phyloP scores from a whole-genome alignment of 2,113 vertebrate species.

The Chaetops frenatus region DNA sequence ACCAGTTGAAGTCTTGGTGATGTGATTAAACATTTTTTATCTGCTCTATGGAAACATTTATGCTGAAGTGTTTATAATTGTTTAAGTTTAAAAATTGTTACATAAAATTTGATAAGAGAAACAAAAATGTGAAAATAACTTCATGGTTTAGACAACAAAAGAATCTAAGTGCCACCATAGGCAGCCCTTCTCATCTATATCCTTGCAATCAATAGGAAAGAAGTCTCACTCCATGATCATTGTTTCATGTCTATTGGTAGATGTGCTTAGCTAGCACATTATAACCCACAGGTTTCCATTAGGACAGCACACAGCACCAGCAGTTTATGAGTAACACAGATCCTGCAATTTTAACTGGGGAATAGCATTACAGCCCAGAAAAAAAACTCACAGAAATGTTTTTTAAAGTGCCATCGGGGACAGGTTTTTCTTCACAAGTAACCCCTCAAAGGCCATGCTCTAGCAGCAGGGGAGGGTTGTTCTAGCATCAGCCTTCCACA shows the following conservation, averaged over 20 bases:
- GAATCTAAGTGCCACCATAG: neutral
- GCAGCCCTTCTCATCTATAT: neutral
- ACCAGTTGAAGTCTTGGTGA: neutral
- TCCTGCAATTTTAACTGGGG: neutral
- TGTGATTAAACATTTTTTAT: conserved; percentile 11
- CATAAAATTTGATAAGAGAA: neutral
- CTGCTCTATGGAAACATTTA: neutral
- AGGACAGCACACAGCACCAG: conserved; percentile 15
- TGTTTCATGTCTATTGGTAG: neutral
- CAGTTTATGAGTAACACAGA: neutral
- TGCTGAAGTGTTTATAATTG: neutral
- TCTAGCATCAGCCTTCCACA: neutral
- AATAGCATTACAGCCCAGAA: neutral
- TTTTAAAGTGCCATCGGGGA: neutral
- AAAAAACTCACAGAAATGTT: neutral
- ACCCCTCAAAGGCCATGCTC: neutral
- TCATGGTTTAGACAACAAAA: neutral
- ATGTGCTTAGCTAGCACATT: conserved; percentile 49
- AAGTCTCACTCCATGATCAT: neutral
- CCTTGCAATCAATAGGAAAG: conserved; percentile 21
- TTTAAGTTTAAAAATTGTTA: neutral
- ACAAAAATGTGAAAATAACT: neutral
- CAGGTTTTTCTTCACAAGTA: neutral
- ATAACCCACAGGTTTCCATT: neutral
- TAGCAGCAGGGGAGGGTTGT: neutral